Conservation (phyloP, 2,888 invertebrate genomes). For the Eupeodes latifasciatus region DNA sequence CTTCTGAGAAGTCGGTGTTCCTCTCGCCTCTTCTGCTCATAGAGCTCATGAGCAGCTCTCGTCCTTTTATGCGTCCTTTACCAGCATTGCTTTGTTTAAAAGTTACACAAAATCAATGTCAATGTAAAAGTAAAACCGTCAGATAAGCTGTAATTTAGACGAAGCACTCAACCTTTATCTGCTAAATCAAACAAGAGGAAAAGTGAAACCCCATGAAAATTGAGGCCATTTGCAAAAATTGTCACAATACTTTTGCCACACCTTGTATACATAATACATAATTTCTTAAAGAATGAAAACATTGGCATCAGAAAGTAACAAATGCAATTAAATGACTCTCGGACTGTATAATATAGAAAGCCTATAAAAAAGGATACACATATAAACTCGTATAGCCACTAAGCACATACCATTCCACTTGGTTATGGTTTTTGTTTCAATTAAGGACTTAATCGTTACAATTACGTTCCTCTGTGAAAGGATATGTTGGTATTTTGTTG, state of each 20-base stretch:
- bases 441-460: constrained; percentile 49
- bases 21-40: too few species aligned
- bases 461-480: constrained; percentile 32
- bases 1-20: too few species aligned
- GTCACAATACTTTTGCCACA: neutral
- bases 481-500: constrained; percentile 11
- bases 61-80: too few species aligned
- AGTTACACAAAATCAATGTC: too few species aligned
- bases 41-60: too few species aligned
- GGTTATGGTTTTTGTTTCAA: constrained; percentile 41
- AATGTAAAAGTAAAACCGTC: too few species aligned
- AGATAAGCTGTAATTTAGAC: too few species aligned
- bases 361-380: neutral
- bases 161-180: too few species aligned
- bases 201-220: too few species aligned
- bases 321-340: constrained; percentile 12
- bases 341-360: neutral
- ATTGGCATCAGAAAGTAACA: neutral
- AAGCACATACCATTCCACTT: constrained; percentile 30
- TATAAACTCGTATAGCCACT: neutral
- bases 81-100: too few species aligned
- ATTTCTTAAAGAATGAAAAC: neutral
- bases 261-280: neutral
- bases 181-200: too few species aligned
- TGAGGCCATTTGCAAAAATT: too few species aligned